phyloP scores from a whole-genome alignment of 2,888 invertebrate species.

The Melanargia galathea region DNA sequence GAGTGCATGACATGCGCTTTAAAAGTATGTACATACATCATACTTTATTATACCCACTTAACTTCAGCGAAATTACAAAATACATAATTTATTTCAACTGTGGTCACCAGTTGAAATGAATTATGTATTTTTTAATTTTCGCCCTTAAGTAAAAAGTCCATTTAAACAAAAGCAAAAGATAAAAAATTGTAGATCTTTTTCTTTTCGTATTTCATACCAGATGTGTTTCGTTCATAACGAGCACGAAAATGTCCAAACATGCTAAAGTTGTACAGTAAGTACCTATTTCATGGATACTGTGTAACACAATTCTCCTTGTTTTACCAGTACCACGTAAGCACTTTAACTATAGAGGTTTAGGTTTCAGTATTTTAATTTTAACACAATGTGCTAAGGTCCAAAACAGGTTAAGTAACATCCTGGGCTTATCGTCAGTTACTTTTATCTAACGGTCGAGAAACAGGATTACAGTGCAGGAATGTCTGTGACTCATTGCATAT shows the following conservation, averaged over 20 bases:
- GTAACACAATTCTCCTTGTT: not conserved
- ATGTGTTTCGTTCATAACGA: not conserved
- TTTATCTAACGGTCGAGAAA: slow-evolving; percentile 41
- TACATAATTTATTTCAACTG: too few species aligned
- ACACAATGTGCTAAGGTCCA: not conserved
- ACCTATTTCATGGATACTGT: not conserved
- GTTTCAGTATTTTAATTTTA: slow-evolving; percentile 5
- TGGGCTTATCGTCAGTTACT: slow-evolving; percentile 27
- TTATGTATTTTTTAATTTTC: too few species aligned
- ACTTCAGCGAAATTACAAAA: too few species aligned
- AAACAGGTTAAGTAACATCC: slow-evolving; percentile 15
- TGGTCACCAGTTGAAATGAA: too few species aligned
- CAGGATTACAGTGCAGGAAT: slow-evolving; percentile 42
- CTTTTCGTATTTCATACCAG: not conserved
- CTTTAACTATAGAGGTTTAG: not conserved
- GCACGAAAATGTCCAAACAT: not conserved
- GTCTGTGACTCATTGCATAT: slow-evolving; percentile 50
- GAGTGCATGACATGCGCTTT: too few species aligned
- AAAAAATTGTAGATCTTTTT: not conserved
- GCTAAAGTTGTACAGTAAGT: not conserved
- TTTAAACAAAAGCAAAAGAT: too few species aligned
- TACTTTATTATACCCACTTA: too few species aligned
- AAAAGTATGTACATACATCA: too few species aligned
- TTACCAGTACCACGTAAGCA: not conserved
- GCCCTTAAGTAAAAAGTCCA: too few species aligned